phyloP scores from a whole-genome alignment of 2,797 vertebrate species.

The Simalia tracyae region DNA sequence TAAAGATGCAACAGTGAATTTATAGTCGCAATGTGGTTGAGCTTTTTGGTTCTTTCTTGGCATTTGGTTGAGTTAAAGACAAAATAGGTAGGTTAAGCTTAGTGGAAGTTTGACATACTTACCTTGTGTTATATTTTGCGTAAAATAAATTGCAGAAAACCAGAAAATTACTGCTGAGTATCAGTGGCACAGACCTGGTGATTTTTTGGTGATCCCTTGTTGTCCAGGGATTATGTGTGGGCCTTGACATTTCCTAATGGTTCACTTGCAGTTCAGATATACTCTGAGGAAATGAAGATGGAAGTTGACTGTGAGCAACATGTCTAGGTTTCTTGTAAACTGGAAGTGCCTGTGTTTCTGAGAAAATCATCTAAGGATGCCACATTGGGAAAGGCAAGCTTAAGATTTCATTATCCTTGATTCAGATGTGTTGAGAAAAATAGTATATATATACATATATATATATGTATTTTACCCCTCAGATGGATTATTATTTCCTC shows the following conservation, averaged over 20 bases:
- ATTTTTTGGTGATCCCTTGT: background rate
- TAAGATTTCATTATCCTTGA: background rate
- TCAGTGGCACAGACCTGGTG: background rate
- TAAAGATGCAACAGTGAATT: background rate
- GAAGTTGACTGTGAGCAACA: background rate
- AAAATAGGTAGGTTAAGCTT: background rate
- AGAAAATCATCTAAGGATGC: background rate
- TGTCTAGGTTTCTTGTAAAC: background rate
- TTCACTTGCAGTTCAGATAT: background rate
- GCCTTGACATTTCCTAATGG: background rate
- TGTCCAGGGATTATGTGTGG: background rate
- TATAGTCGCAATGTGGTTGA: background rate
- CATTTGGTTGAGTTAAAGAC: background rate
- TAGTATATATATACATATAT: too few species aligned
- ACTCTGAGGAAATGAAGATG: background rate
- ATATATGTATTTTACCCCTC: background rate
- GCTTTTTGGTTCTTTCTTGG: background rate
- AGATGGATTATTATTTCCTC: background rate
- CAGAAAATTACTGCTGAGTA: background rate
- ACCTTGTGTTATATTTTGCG: background rate
- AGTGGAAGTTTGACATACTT: background rate
- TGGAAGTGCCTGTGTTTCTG: background rate
- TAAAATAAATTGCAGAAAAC: background rate
- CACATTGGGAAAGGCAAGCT: background rate
- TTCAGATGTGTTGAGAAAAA: background rate